Evolutionary conservation across 2,113 vertebrate genomes (phyloP).

Genomic region (Falco punctatus): DNA sequence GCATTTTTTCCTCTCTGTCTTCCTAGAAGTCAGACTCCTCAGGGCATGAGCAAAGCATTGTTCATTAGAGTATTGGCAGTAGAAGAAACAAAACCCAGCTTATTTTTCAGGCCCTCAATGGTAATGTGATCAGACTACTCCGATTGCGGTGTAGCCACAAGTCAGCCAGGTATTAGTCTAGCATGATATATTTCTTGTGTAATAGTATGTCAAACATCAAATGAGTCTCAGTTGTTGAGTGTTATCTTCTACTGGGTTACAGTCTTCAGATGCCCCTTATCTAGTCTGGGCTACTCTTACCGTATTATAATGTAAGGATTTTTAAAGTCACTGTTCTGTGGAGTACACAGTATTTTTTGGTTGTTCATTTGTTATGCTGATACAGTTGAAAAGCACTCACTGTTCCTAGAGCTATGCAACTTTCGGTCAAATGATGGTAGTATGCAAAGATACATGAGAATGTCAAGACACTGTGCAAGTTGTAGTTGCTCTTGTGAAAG

Average conservation of each 20-base stretch:
- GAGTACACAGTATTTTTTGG: not conserved
- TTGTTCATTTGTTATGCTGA: not conserved
- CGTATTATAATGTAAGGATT: not conserved
- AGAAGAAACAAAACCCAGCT: not conserved
- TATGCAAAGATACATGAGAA: not conserved
- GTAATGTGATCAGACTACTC: not conserved
- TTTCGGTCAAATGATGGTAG: not conserved
- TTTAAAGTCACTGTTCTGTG: not conserved
- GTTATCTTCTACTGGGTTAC: not conserved
- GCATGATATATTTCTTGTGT: not conserved
- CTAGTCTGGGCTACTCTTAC: not conserved
- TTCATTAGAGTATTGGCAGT: not conserved
- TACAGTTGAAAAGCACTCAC: not conserved
- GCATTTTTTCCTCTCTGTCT: not conserved
- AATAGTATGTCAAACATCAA: not conserved
- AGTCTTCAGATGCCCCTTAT: not conserved
- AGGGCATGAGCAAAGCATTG: not conserved
- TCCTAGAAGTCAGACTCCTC: not conserved
- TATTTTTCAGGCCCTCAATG: not conserved
- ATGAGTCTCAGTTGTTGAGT: not conserved
- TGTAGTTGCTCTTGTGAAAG: slow-evolving; percentile 11
- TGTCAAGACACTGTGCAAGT: not conserved
- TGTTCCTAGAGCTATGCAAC: not conserved
- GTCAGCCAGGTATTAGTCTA: not conserved
- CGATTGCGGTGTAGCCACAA: not conserved